Percentiles rank a stretch among this genome's conserved stretches.
Conservation (phyloP, 2,888 invertebrate genomes). For the Leucophora obtusa region DNA sequence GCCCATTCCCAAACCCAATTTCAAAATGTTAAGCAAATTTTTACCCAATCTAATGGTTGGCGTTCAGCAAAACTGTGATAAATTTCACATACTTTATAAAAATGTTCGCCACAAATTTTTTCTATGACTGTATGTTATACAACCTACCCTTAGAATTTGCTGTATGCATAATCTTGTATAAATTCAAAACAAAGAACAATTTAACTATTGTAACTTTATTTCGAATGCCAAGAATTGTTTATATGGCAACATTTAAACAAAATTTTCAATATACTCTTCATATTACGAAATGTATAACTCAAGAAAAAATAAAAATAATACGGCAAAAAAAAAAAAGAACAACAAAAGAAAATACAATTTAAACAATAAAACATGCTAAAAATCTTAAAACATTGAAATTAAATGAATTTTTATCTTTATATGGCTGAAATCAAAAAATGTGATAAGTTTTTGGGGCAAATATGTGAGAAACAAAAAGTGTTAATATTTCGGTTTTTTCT, state of each 20-base stretch:
- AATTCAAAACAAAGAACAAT: slow-evolving; percentile 24
- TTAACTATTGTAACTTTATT: slow-evolving; percentile 51
- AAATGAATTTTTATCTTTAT: slow-evolving; percentile 39
- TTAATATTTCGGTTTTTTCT: too few species aligned
- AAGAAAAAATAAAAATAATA: slow-evolving; percentile 11
- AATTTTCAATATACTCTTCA: slow-evolving; percentile 34
- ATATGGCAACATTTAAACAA: slow-evolving; percentile 58
- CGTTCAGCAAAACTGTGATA: too few species aligned
- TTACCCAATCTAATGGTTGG: too few species aligned
- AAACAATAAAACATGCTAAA: slow-evolving; percentile 60
- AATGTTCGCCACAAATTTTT: too few species aligned
- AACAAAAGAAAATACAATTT: slow-evolving; percentile 43
- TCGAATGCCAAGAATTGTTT: slow-evolving; percentile 56
- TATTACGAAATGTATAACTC: slow-evolving; percentile 37
- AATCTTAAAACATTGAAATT: slow-evolving; percentile 59
- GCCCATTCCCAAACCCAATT: too few species aligned
- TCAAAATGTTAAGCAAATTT: too few species aligned
- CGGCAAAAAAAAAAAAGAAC: slow-evolving; percentile 2
- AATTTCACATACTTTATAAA: too few species aligned
- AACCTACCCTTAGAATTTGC: slow-evolving; percentile 33
- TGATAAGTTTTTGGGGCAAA: too few species aligned
- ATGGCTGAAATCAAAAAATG: too few species aligned
- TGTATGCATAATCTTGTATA: slow-evolving; percentile 1
- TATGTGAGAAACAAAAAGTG: too few species aligned
- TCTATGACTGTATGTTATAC: neutral